These are phyloP conservation scores for Drosophila lacertosa DNA, from an alignment of 1,140 invertebrate genomes.

Conservation along the genomic window DNA sequence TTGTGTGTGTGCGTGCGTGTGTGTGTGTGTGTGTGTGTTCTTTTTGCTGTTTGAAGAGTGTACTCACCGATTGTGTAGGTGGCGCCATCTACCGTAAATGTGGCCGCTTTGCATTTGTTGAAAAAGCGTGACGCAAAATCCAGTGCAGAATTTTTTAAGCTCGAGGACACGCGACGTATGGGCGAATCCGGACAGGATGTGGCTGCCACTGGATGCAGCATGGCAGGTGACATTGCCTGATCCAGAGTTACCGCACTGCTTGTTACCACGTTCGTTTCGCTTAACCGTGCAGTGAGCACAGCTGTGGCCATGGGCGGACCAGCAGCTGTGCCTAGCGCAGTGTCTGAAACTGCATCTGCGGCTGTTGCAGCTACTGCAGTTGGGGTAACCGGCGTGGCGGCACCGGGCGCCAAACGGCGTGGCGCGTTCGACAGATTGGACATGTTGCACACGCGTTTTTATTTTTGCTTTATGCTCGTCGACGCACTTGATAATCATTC, in stretches of 20 bases:
- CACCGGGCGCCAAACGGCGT: slow-evolving; percentile 70
- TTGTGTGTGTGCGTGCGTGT: neutral
- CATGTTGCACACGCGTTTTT: slow-evolving; percentile 50
- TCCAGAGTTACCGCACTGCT: slow-evolving; percentile 40
- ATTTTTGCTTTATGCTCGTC: slow-evolving; percentile 20
- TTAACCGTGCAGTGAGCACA: slow-evolving; percentile 58
- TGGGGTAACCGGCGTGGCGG: slow-evolving; percentile 63
- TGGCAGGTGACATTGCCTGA: slow-evolving; percentile 16
- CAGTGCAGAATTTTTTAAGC: slow-evolving; percentile 76
- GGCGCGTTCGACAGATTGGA: slow-evolving; percentile 63
- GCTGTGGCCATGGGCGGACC: slow-evolving; percentile 34
- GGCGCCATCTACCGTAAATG: slow-evolving; percentile 91
- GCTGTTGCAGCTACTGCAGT: slow-evolving; percentile 5
- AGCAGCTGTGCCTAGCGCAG: neutral
- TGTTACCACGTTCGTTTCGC: slow-evolving; percentile 54
- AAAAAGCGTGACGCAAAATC: slow-evolving; percentile 86
- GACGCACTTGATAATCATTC: slow-evolving; percentile 33
- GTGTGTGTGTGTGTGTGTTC: neutral
- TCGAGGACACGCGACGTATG: slow-evolving; percentile 79
- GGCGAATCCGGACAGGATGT: slow-evolving; percentile 80
- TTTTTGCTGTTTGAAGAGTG: neutral
- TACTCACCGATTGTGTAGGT: slow-evolving; percentile 91
- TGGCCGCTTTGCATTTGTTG: slow-evolving; percentile 91
- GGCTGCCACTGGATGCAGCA: slow-evolving; percentile 33
- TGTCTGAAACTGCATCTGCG: slow-evolving; percentile 6